A percentile compares a stretch with the other conserved stretches of the same genome.
Conservation (phyloP, 1,140 invertebrate species). For the Oreohelix idahoensis region DNA sequence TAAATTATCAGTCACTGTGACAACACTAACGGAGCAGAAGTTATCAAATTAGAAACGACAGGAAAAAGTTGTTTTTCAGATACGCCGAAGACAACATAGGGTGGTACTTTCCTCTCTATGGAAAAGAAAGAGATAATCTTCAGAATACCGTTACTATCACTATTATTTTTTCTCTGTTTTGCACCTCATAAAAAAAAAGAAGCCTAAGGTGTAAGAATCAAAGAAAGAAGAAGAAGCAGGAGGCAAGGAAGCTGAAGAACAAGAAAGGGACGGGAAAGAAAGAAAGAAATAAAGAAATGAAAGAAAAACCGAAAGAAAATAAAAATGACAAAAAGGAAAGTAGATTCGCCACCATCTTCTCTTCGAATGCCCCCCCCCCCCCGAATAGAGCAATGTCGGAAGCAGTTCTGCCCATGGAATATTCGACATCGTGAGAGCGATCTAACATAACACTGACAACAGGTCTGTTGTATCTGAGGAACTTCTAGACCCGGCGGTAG, state of each 20-base stretch:
- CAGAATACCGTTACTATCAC: no score
- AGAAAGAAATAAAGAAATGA: neutral
- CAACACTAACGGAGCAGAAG: no score
- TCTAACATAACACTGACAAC: neutral
- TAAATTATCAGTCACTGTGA: no score
- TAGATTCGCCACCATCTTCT: neutral
- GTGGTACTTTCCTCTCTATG: no score
- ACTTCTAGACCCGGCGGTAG: neutral
- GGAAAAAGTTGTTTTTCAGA: no score
- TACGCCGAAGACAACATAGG: no score
- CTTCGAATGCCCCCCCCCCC: neutral
- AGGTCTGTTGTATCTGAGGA: neutral
- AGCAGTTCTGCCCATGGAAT: neutral
- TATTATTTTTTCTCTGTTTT: no score
- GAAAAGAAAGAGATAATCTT: no score
- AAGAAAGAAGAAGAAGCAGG: neutral
- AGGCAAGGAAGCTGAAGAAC: neutral
- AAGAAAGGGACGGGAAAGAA: neutral
- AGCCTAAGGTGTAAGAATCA: neutral
- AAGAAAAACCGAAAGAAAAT: neutral
- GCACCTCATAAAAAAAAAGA: no score
- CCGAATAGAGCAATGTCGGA: neutral
- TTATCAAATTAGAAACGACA: no score
- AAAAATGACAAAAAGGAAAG: neutral
- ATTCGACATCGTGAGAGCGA: neutral